Percentiles rank a stretch among this genome's conserved stretches.
phyloP scores from a whole-genome alignment of 2,888 invertebrate genomes.

The Drosophila paramelanica region DNA sequence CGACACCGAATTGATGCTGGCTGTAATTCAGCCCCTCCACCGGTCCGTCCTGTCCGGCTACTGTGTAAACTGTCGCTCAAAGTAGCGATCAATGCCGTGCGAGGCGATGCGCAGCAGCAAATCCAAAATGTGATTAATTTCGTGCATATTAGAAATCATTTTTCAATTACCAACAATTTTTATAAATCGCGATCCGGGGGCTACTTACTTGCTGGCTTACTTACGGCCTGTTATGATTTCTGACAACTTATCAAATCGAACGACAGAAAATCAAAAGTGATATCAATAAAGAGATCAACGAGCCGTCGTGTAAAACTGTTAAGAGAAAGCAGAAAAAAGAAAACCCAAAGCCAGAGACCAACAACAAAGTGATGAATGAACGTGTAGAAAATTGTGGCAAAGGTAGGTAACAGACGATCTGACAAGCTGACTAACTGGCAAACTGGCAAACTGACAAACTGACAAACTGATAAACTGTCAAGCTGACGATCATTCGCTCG shows the following conservation, averaged over 20 bases:
- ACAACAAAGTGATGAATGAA: slow-evolving; percentile 67
- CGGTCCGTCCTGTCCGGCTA: slow-evolving; percentile 43
- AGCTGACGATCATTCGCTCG: slow-evolving; percentile 26
- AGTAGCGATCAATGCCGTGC: slow-evolving; percentile 65
- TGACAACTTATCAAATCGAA: slow-evolving; percentile 79
- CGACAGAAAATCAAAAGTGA: slow-evolving; percentile 80
- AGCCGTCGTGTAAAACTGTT: slow-evolving; percentile 62
- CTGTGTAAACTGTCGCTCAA: slow-evolving; percentile 77
- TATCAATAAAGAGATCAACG: slow-evolving; percentile 80
- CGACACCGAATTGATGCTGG: slow-evolving; percentile 22
- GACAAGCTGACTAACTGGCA: slow-evolving; percentile 3
- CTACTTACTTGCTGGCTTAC: slow-evolving; percentile 63
- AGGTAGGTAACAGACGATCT: slow-evolving; percentile 37
- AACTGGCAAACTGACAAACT: slow-evolving; percentile 7
- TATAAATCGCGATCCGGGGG: slow-evolving; percentile 46
- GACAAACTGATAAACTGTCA: slow-evolving; percentile 13
- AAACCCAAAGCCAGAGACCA: slow-evolving; percentile 38
- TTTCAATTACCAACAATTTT: slow-evolving; percentile 74
- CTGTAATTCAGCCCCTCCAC: background rate
- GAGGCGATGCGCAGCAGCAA: slow-evolving; percentile 40
- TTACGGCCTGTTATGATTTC: slow-evolving; percentile 70
- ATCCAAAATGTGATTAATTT: slow-evolving; percentile 81
- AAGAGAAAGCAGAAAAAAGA: slow-evolving; percentile 55
- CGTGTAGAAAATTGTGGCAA: slow-evolving; percentile 54
- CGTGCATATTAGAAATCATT: slow-evolving; percentile 81